A percentile compares a stretch with the other conserved stretches of the same genome.
These are phyloP conservation scores for Porites lobata DNA, from an alignment of 92 coral and sea anemone genomes.

Conservation along the genomic window DNA sequence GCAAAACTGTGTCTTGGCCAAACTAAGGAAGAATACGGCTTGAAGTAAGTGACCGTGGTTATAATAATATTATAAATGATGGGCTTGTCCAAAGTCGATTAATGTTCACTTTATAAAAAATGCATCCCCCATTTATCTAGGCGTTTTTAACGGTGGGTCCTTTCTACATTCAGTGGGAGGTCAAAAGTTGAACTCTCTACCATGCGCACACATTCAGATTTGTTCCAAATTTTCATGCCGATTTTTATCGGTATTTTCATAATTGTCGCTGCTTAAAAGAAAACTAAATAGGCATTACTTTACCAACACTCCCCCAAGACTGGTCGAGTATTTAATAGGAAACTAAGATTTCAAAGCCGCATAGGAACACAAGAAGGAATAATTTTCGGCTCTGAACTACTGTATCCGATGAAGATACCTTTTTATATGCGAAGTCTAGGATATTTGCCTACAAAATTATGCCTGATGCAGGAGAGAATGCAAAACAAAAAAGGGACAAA, in stretches of 20 bases:
- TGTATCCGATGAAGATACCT: no score
- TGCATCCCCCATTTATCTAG: neutral
- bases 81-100: neutral
- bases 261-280: neutral
- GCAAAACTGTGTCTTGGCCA: slow-evolving; percentile 8
- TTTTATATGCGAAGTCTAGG: no score
- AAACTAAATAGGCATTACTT: neutral
- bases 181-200: neutral
- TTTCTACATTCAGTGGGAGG: neutral
- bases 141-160: neutral
- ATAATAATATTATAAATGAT: neutral
- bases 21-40: slow-evolving; percentile 2
- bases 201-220: neutral
- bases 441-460: no score
- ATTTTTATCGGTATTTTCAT: neutral
- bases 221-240: neutral
- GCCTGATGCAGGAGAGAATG: neutral
- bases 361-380: no score
- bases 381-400: no score
- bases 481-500: neutral
- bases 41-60: slow-evolving; percentile 27
- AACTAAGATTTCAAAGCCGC: neutral
- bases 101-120: slow-evolving; percentile 2
- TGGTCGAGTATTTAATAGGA: neutral
- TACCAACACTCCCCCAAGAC: neutral